Conservation (phyloP, 2,888 invertebrate genomes). For the Drosophila picticornis region DNA sequence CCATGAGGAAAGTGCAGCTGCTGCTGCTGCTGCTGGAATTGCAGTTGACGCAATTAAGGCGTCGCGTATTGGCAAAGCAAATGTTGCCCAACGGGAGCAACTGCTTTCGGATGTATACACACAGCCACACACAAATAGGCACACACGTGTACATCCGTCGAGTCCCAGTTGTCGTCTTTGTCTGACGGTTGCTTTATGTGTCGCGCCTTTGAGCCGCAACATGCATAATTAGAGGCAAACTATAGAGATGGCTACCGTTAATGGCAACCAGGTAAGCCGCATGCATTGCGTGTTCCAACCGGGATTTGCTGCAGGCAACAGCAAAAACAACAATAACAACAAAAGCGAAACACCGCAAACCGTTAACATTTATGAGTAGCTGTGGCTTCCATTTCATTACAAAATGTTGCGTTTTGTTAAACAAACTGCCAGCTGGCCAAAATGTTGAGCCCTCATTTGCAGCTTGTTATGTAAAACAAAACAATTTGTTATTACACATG, state of each 20-base stretch:
- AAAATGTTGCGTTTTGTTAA: constrained; percentile 63
- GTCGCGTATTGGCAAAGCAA: constrained; percentile 38
- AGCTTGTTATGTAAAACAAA: constrained; percentile 31
- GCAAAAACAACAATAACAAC: constrained; percentile 10
- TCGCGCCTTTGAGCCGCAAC: constrained; percentile 59
- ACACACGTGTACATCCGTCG: neutral
- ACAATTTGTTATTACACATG: constrained; percentile 55
- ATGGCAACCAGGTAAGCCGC: constrained; percentile 36
- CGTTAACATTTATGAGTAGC: constrained; percentile 61
- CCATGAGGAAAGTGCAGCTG: constrained; percentile 2
- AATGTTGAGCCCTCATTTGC: constrained; percentile 9
- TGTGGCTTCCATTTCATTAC: constrained; percentile 17
- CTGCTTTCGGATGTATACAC: neutral
- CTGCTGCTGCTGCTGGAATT: constrained; percentile 30
- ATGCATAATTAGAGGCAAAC: constrained; percentile 65
- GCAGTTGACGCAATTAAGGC: constrained; percentile 65
- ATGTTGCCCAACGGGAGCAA: constrained; percentile 12
- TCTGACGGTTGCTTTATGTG: constrained; percentile 60
- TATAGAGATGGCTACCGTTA: constrained; percentile 10
- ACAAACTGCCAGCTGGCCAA: constrained; percentile 32
- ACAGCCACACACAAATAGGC: neutral
- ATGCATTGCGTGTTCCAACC: constrained; percentile 58
- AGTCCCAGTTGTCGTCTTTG: constrained; percentile 49
- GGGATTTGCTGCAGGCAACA: constrained; percentile 35
- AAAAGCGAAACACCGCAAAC: constrained; percentile 13